A percentile compares a stretch with the other conserved stretches of the same genome.
Evolutionary conservation across 2,888 invertebrate species (phyloP).

Genomic region (Leptopilina syphax): DNA sequence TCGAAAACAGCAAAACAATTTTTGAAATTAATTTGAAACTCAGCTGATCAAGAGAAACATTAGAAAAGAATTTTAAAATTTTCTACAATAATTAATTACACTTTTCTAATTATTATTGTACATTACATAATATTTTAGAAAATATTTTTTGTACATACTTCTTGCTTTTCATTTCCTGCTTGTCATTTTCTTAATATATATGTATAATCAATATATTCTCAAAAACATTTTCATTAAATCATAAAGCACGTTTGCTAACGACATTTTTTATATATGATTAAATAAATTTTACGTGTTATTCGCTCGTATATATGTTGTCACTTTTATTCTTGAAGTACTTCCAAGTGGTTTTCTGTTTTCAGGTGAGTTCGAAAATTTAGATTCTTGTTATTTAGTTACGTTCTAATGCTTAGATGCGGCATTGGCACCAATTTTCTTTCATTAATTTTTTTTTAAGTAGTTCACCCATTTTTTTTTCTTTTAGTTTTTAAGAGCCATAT

Average conservation of each 20-base stretch:
- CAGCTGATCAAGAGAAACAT: slow-evolving; percentile 7
- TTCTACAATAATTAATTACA: too few species aligned
- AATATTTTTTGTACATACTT: slow-evolving; percentile 14
- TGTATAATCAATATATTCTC: slow-evolving; percentile 29
- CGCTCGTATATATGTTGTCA: slow-evolving; percentile 21
- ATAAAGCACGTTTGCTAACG: slow-evolving; percentile 26
- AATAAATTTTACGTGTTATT: slow-evolving; percentile 28
- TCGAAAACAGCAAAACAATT: neutral
- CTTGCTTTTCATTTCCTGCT: slow-evolving; percentile 34
- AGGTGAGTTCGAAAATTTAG: slow-evolving; percentile 31
- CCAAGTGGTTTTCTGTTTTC: slow-evolving; percentile 13
- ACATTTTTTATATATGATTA: slow-evolving; percentile 6
- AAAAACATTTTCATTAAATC: neutral
- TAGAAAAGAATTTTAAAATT: neutral
- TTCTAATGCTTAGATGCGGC: slow-evolving; percentile 7
- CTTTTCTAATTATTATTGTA: too few species aligned
- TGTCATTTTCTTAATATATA: slow-evolving; percentile 15
- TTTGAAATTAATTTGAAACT: neutral
- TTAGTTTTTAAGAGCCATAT: neutral
- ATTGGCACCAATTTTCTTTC: slow-evolving; percentile 14
- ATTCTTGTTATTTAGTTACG: slow-evolving; percentile 11
- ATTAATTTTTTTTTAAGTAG: slow-evolving; percentile 9
- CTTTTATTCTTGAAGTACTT: slow-evolving; percentile 26
- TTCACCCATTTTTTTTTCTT: neutral
- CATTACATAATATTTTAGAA: neutral